Evolutionary conservation across 2,113 vertebrate genomes (phyloP).

Genomic region (Rhea americana): DNA sequence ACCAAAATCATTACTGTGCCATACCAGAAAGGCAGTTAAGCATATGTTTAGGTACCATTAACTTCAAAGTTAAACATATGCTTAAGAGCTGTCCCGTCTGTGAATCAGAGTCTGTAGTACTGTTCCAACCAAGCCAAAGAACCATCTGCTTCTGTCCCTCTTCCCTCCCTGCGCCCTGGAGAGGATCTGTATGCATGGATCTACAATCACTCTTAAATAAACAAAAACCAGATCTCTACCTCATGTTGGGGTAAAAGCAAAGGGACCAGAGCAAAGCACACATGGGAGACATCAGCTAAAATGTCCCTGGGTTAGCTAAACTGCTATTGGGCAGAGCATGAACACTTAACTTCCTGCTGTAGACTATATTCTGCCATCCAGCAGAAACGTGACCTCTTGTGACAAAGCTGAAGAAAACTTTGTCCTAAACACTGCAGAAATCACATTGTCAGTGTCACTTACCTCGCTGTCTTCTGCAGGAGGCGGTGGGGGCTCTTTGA

Average conservation of each 20-base stretch:
- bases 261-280: not conserved
- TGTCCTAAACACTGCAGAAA: not conserved
- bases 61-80: not conserved
- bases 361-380: not conserved
- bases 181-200: not conserved
- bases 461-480: slow-evolving; percentile 83
- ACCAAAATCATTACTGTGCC: not conserved
- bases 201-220: not conserved
- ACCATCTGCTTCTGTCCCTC: not conserved
- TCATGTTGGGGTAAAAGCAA: not conserved
- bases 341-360: not conserved
- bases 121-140: not conserved
- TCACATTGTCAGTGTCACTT: not conserved
- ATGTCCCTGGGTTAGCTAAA: not conserved
- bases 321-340: not conserved
- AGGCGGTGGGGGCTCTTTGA: slow-evolving; percentile 81
- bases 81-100: not conserved
- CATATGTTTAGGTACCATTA: not conserved
- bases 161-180: not conserved
- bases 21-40: not conserved
- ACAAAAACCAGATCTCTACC: not conserved
- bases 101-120: not conserved
- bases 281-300: not conserved
- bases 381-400: not conserved
- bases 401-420: not conserved